Evolutionary conservation across 1,140 invertebrate genomes (phyloP).

Genomic region (Lineus longissimus): DNA sequence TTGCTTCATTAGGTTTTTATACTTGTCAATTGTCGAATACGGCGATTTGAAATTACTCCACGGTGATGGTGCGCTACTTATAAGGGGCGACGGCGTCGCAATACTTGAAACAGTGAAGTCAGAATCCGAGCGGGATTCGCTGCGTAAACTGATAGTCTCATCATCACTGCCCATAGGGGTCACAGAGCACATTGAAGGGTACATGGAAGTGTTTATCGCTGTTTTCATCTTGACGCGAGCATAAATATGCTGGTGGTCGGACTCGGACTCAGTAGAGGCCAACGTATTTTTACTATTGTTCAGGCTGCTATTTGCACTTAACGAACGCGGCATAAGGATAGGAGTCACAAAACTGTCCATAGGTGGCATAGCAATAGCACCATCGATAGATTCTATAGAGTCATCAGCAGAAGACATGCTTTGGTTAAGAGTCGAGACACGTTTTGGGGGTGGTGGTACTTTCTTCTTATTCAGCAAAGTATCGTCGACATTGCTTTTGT

Average conservation of each 20-base stretch:
- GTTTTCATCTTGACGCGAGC: not conserved
- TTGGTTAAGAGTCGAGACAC: no score
- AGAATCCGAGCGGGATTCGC: not conserved
- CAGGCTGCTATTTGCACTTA: slow-evolving; percentile 1
- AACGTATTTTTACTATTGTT: not conserved
- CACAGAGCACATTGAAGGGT: not conserved
- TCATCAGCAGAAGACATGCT: no score
- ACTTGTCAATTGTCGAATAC: not conserved
- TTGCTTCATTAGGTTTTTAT: not conserved
- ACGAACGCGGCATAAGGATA: no score
- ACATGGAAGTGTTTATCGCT: not conserved
- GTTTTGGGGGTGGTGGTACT: no score
- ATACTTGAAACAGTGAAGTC: not conserved
- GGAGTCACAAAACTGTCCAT: no score
- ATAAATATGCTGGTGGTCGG: slow-evolving; percentile 1
- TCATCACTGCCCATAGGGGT: not conserved
- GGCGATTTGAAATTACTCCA: slow-evolving; percentile 4
- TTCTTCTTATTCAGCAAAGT: no score
- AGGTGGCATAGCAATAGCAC: no score
- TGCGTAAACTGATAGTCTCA: not conserved
- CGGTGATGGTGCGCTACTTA: not conserved
- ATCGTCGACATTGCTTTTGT: no score
- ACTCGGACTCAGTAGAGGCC: not conserved
- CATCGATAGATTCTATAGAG: no score
- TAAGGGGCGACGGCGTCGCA: not conserved